Evolutionary conservation across 2,797 vertebrate genomes (phyloP), one percentile per base, ranked within the genome.

Genomic region (Gallinago nigripennis): DNA sequence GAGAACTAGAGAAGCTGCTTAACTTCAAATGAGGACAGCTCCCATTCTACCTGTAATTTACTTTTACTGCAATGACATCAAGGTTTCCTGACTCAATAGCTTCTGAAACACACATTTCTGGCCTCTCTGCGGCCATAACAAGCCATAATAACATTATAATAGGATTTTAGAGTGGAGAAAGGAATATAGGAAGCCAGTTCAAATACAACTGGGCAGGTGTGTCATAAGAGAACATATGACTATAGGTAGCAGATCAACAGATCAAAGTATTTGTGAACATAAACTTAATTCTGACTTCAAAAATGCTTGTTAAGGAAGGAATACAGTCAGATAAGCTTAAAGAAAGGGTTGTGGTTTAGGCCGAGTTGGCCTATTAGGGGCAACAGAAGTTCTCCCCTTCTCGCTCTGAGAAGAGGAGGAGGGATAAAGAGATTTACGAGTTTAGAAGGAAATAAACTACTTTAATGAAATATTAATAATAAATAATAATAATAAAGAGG

Each of bases 1-100:
- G 78, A 94, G 77, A 93, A 50, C n/a, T 48, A 71, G 57, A 95
- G 50, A 76, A 85, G 4, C 88, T 94, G 53, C 69, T 95, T 66
- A 76, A 70, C 66, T 84, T 92, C 41, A 92, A 88, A 75, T 37
- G 53, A 61, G 23, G 50, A 71, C 54, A 79, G 24, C 16, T 60
- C 64, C 69, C 31, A 21, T 61, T 91, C 56, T 61, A 76, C 21
- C 51, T 51, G 39, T 84, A 78, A 78, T 91, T 95, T 92, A 89
- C 72, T 90, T 33, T 43, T 30, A 65, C 45, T 68, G 90, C 58
- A 43, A 61, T n/a, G 73, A 33, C 82, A 92, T 39, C 43, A 27
- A 93, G 33, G 69, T 81, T 94, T 83, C 41, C 48, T 33, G 68
- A 90, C 86, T 75, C 82, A 60, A 4, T 35, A 63, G 50, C 46